Conservation (phyloP, 2,113 vertebrate genomes). For the Amia ocellicauda region DNA sequence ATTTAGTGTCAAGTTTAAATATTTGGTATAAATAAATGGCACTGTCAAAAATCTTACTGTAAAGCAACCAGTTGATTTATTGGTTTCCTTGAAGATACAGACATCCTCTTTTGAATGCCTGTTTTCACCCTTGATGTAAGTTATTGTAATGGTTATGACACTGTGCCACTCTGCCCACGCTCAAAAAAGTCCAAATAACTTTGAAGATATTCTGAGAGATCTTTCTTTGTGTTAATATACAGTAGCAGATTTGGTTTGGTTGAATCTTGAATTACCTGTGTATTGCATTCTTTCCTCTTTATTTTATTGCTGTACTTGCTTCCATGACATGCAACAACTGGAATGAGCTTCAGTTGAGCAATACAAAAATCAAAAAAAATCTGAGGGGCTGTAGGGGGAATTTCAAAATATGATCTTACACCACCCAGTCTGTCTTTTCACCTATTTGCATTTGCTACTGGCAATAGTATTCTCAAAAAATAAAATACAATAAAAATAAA, state of each 20-base stretch:
- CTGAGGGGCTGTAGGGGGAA: conserved; percentile 19
- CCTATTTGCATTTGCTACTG: conserved; percentile 31
- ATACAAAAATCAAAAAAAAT: not conserved
- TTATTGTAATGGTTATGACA: too few relatives aligned
- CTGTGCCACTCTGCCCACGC: too few relatives aligned
- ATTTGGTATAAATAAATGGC: too few relatives aligned
- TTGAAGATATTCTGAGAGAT: too few relatives aligned
- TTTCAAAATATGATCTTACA: conserved; percentile 25
- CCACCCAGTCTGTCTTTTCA: conserved; percentile 27
- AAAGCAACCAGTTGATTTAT: too few relatives aligned
- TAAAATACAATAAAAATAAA: conserved; percentile 8
- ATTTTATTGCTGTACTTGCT: not conserved
- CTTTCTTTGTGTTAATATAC: too few relatives aligned
- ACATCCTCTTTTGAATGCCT: too few relatives aligned
- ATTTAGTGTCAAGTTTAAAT: too few relatives aligned
- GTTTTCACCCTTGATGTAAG: too few relatives aligned
- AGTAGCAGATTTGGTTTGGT: not conserved
- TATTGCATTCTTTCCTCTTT: conserved; percentile 8
- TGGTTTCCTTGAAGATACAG: too few relatives aligned
- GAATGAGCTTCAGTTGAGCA: not conserved
- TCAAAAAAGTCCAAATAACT: too few relatives aligned
- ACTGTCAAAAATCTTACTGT: too few relatives aligned
- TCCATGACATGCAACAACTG: not conserved
- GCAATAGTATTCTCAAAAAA: conserved; percentile 21
- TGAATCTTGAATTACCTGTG: not conserved